Conservation (phyloP, 2,888 invertebrate genomes). For the Caenorhabditis sp. region DNA sequence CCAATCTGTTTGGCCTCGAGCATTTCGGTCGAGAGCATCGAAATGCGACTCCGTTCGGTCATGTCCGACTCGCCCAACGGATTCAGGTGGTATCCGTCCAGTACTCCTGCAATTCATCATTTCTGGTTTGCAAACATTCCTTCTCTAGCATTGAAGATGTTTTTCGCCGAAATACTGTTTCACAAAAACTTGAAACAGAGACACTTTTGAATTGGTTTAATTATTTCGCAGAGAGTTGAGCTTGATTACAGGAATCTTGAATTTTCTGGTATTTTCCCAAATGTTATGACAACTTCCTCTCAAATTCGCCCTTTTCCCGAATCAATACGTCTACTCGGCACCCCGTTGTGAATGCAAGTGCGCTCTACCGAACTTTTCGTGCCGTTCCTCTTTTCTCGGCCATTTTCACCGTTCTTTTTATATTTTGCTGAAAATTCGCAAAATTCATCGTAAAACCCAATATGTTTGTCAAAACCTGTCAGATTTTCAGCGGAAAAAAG, state of each 20-base stretch:
- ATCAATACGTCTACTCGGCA: background rate
- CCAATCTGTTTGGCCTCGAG: constrained; percentile 71
- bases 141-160: too few species aligned
- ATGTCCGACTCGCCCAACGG: constrained; percentile 74
- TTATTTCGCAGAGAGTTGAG: too few species aligned
- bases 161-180: too few species aligned
- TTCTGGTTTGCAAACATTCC: too few species aligned
- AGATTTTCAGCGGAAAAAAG: background rate
- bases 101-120: constrained; percentile 63
- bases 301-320: background rate
- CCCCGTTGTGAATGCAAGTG: background rate
- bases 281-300: background rate
- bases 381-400: too few species aligned
- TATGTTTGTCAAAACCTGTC: too few species aligned
- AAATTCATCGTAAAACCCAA: too few species aligned
- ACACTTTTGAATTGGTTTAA: too few species aligned
- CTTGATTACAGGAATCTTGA: too few species aligned
- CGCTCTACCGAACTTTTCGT: constrained; percentile 12
- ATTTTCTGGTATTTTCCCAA: too few species aligned
- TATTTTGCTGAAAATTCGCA: background rate
- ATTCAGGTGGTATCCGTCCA: constrained; percentile 67
- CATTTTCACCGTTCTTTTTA: background rate
- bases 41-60: constrained; percentile 69
- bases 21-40: constrained; percentile 73
- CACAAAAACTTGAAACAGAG: too few species aligned